phyloP scores from a whole-genome alignment of 2,888 invertebrate species.

The Phaonia tiefii region DNA sequence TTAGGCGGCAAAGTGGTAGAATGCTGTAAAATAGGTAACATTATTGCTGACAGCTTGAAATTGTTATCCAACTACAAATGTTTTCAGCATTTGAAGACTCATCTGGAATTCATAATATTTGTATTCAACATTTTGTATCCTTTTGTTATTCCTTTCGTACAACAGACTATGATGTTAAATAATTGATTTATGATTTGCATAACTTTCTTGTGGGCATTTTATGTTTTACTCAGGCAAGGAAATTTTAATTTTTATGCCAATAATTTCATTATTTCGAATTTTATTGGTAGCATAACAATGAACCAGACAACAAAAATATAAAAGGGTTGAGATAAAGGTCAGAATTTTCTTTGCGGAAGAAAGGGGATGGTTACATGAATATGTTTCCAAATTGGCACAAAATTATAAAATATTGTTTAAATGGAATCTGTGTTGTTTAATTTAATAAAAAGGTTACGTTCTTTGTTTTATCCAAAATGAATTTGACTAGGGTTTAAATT shows the following conservation, averaged over 20 bases:
- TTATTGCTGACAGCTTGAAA: conserved; percentile 19
- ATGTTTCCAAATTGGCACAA: no score
- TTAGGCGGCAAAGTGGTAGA: not conserved
- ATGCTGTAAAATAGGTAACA: not conserved
- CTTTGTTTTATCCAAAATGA: no score
- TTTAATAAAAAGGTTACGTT: no score
- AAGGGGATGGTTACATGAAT: no score
- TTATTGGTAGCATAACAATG: not conserved
- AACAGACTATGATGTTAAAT: not conserved
- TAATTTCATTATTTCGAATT: conserved; percentile 7
- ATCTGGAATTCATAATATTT: no score
- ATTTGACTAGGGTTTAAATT: no score
- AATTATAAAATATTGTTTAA: no score
- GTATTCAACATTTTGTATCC: not conserved
- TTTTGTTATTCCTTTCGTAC: not conserved
- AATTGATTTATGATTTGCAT: conserved; percentile 47
- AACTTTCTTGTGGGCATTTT: not conserved
- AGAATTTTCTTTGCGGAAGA: no score
- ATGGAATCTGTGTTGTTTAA: no score
- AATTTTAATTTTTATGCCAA: conserved; percentile 28
- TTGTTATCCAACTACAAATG: not conserved
- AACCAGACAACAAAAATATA: conserved; percentile 29
- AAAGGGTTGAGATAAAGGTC: conserved; percentile 42
- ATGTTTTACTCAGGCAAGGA: no score
- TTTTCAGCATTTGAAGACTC: no score